Base-by-base conservation (phyloP, 2,888 invertebrate species). In the Hecatera dysodea region DNA sequence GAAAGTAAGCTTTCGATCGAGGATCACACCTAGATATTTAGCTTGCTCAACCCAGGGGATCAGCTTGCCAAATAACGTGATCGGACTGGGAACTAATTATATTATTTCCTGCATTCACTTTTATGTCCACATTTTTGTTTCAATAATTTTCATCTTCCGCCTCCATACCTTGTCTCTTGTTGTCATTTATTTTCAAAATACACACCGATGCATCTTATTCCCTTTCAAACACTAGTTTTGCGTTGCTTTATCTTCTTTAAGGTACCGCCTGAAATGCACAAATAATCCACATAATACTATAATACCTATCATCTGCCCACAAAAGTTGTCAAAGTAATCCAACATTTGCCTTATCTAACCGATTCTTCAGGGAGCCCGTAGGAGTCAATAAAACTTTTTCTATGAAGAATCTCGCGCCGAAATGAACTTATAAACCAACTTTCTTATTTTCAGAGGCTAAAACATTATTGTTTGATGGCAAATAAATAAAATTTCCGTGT, bases 361-460 rank as follows among this genome's bases (percentile, higher is more conserved):
- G 62, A 77, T 78, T 65, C 82, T 80, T 63, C 53, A 53, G 81
- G 67, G 84, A 71, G 50, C 57, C 63, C 60, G 72, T 70, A 72
- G 79, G 76, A 86, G 83, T 86, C 89, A 87, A 89, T 90, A 89
- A 87, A 90, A 90, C 84, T 89, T 89, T 87, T 84, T 75, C 67
- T 62, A 57, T 69, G 55, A 61, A 65, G 62, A 77, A 65, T 69
- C 67, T 55, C 72, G 75, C 64, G 69, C 62, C 53, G 65, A 76
- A 84, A 84, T 72, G 57, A 69, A 80, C 74, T 84, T 66, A 64
- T 69, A 72, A 82, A 74, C 70, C 56, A 80, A 80, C 85, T 85
- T 78, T 78, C 71, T 62, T 69, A 78, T 81, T 84, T 84, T 74
- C 63, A 60, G 46, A 48, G 61, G 46, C 60, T 57, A 55, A 59